These are phyloP conservation scores for Drosophila varians DNA, from an alignment of 1,140 invertebrate genomes.

Conservation along the genomic window DNA sequence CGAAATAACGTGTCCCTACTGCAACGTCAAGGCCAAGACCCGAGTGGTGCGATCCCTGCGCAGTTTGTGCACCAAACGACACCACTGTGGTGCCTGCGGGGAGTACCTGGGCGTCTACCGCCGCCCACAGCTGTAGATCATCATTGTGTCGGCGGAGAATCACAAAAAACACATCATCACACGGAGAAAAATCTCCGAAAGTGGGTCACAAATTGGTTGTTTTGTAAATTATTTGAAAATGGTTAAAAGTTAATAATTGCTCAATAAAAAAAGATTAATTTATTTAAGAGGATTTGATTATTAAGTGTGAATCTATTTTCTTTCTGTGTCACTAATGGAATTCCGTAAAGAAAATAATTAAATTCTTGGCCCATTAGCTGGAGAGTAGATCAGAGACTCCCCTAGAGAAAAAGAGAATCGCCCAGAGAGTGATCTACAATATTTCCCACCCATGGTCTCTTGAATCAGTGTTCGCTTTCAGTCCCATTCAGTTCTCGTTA, in stretches of 20 bases:
- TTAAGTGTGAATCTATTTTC: too few species aligned
- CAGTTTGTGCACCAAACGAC: conserved; percentile 60
- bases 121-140: conserved; percentile 64
- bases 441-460: conserved; percentile 8
- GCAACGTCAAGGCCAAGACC: conserved; percentile 61
- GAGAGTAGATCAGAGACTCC: conserved; percentile 25
- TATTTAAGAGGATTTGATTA: neutral
- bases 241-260: neutral
- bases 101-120: conserved; percentile 77
- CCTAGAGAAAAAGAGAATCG: neutral
- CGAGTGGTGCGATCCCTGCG: conserved; percentile 58
- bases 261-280: neutral
- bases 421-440: conserved; percentile 2
- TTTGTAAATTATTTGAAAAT: neutral
- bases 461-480: conserved; percentile 15
- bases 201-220: neutral
- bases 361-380: conserved; percentile 11
- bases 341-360: conserved; percentile 10
- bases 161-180: neutral
- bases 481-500: conserved; percentile 23
- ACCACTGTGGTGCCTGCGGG: conserved; percentile 76
- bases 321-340: too few species aligned
- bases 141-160: neutral
- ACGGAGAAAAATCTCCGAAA: neutral
- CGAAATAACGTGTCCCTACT: conserved; percentile 76